phyloP scores from a whole-genome alignment of 2,797 vertebrate species.

The Chanos chanos region DNA sequence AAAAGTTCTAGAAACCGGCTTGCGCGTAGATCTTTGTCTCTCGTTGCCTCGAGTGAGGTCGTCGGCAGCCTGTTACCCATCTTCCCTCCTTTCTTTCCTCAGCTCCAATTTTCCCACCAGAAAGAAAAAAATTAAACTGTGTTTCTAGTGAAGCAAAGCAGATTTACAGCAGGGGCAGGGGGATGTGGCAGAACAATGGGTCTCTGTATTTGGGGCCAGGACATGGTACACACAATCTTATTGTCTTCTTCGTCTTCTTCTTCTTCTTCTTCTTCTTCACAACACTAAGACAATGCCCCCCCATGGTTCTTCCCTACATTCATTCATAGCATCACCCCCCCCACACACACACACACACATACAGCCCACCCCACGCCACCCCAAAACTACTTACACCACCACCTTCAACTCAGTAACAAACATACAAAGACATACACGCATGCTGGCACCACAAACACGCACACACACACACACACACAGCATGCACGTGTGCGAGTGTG shows the following conservation, averaged over 20 bases:
- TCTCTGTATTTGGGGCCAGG: conserved; percentile 48
- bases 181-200: conserved; percentile 50
- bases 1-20: too few relatives aligned
- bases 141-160: conserved; percentile 6
- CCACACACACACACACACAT: not conserved
- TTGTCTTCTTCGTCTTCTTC: conserved; percentile 54
- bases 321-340: not conserved
- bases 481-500: too few relatives aligned
- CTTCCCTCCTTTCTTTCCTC: too few relatives aligned
- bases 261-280: conserved; percentile 46
- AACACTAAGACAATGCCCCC: conserved; percentile 44
- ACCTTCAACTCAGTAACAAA: not conserved
- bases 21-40: too few relatives aligned
- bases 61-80: too few relatives aligned
- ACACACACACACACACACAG: conserved; percentile 24
- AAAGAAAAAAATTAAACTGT: conserved; percentile 15
- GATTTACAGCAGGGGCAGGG: conserved; percentile 28
- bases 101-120: conserved; percentile 19
- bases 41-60: too few relatives aligned
- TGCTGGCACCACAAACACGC: conserved; percentile 2
- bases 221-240: conserved; percentile 43
- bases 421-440: too few relatives aligned
- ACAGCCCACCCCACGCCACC: conserved; percentile 38
- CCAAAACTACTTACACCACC: conserved; percentile 11
- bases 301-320: conserved; percentile 39